phyloP scores from a whole-genome alignment of 2,113 vertebrate species.

The Nipponia nippon region DNA sequence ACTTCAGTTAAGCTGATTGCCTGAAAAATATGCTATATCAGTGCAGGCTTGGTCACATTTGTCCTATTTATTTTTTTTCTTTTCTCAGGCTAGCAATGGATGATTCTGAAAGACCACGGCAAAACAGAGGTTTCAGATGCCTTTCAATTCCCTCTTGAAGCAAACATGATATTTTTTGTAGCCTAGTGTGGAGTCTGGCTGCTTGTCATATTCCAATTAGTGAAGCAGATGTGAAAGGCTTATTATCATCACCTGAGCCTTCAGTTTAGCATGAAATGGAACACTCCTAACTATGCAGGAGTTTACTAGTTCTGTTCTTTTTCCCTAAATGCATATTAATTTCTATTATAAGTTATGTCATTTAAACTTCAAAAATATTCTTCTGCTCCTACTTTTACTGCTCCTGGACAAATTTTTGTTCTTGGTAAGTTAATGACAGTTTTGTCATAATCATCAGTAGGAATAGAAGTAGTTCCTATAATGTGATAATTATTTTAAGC shows the following conservation, averaged over 20 bases:
- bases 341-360: background rate
- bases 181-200: background rate
- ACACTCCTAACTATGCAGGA: background rate
- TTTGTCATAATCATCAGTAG: slow-evolving; percentile 13
- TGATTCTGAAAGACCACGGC: background rate
- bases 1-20: background rate
- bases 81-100: background rate
- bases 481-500: slow-evolving; percentile 32
- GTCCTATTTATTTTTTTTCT: background rate
- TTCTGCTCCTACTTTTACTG: background rate
- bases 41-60: background rate
- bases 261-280: background rate
- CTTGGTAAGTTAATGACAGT: background rate
- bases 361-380: background rate
- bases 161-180: background rate
- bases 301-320: background rate
- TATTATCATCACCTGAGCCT: background rate
- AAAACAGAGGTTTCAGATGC: background rate
- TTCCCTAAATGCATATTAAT: background rate
- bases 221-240: background rate
- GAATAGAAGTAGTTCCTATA: background rate
- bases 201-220: background rate
- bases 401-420: background rate
- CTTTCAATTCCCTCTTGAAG: background rate
- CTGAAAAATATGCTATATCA: background rate